A percentile compares a stretch with the other conserved stretches of the same genome.
Conservation (phyloP, 2,797 vertebrate species). For the Pterois miles region DNA sequence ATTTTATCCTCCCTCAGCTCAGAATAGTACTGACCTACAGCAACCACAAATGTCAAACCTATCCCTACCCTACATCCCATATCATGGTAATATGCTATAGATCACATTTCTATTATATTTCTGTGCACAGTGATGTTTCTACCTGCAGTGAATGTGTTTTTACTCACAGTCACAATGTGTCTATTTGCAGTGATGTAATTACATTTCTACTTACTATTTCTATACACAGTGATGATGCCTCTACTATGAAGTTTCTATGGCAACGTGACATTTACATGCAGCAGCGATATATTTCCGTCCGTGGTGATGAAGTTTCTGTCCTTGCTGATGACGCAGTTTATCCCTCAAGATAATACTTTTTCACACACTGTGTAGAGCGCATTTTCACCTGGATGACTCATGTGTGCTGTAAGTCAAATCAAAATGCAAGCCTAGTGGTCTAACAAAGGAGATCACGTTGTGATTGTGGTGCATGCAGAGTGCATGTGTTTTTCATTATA, state of each 20-base stretch:
- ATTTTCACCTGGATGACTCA: slow-evolving; percentile 43
- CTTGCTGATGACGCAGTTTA: not conserved
- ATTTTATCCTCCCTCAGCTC: not conserved
- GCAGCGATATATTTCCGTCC: no score
- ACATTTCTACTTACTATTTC: not conserved
- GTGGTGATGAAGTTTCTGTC: not conserved
- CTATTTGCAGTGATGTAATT: not conserved
- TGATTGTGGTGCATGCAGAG: not conserved
- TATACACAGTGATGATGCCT: not conserved
- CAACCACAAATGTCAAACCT: slow-evolving; percentile 11
- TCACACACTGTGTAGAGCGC: not conserved
- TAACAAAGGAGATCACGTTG: not conserved
- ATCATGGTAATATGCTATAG: not conserved
- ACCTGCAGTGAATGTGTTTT: not conserved
- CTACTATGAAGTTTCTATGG: not conserved
- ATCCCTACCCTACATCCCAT: not conserved
- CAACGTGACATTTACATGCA: not conserved
- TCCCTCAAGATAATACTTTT: not conserved
- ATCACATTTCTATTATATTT: slow-evolving; percentile 11
- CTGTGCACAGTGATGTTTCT: not conserved
- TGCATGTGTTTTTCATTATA: not conserved
- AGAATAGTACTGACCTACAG: not conserved
- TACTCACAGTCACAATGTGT: not conserved
- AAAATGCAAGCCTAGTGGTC: not conserved
- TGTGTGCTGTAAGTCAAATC: not conserved